Conservation (phyloP, 2,113 vertebrate genomes). For the Megaleporinus macrocephalus region DNA sequence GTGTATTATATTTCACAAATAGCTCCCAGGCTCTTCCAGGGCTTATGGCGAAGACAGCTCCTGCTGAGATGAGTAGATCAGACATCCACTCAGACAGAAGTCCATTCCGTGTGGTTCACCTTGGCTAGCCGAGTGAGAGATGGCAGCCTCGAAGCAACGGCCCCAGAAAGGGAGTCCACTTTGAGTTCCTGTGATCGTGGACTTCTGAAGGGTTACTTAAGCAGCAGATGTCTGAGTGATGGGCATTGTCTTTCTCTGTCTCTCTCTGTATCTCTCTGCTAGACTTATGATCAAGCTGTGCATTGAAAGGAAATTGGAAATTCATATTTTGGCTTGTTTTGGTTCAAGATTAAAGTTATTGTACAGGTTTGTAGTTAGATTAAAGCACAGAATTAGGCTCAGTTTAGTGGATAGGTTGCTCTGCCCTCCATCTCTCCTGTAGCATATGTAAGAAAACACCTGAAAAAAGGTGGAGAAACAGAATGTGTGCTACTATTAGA, state of each 20-base stretch:
- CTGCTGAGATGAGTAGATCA: slow-evolving; percentile 45
- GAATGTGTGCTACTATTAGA: too few relatives aligned
- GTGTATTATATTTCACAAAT: slow-evolving; percentile 36
- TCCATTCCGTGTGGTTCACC: slow-evolving; percentile 49
- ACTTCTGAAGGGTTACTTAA: slow-evolving; percentile 38
- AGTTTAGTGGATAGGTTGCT: too few relatives aligned
- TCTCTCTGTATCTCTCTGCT: slow-evolving; percentile 18
- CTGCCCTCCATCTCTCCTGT: too few relatives aligned
- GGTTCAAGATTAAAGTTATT: not conserved
- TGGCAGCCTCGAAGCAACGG: slow-evolving; percentile 33
- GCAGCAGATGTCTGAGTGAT: slow-evolving; percentile 48
- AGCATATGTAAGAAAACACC: too few relatives aligned
- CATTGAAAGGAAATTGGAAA: slow-evolving; percentile 26
- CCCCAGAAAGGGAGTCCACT: not conserved
- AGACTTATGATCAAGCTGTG: slow-evolving; percentile 36
- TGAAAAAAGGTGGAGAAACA: too few relatives aligned
- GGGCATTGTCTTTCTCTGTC: too few relatives aligned
- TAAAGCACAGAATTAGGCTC: too few relatives aligned
- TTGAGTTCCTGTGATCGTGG: slow-evolving; percentile 20
- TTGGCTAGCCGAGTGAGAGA: slow-evolving; percentile 48
- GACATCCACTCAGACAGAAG: slow-evolving; percentile 33
- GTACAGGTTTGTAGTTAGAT: too few relatives aligned
- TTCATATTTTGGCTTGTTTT: not conserved
- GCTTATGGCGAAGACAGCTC: slow-evolving; percentile 30
- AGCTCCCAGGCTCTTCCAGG: slow-evolving; percentile 16